Evolutionary conservation across 2,797 vertebrate species (phyloP), one percentile per base, ranked within the genome.

Genomic region (Jordanella pulchra): DNA sequence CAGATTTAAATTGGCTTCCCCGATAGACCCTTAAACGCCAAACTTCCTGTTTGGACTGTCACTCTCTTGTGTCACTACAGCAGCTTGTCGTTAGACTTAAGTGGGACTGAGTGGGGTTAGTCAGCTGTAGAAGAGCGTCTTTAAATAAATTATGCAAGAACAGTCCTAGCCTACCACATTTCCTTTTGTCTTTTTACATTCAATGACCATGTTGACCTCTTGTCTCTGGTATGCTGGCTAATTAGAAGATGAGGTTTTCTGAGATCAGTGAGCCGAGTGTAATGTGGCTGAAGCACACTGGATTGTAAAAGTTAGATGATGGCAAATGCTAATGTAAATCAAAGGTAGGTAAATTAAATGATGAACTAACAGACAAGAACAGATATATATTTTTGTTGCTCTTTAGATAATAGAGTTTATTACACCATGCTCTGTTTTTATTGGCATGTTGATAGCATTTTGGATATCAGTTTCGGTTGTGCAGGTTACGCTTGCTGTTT

Each of bases 231-330:
- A 27, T 65, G 28, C 75, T 67, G 60, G 65, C 64, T 65, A 68
- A 42, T 66, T 32, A 71, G 56, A 69, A n/a, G 32, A 67, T 45
- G 18, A 67, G 11, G 58, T 58, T 67, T 39, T 28, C 47, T 54
- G 7, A 7, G 5, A 77, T 81, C 58, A 72, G 25, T 78, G 48
- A 76, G 70, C 44, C 3, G 14, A 76, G n/a, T 1, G 1, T 56
- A 60, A 74, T 70, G 67, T 82, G 81, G 78, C 65, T 71, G 74
- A 30, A 83, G 64, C 60, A 82, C 85, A 88, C 80, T 90, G 85
- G 72, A 4, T 64, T 39, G 60, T 78, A 71, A 85, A 85, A 76
- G 25, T 65, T 60, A 73, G 77, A 87, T 76, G 78, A 82, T 30
- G 73, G 67, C 55, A 61, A 77, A 74, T 27, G 71, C 21, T 77